A percentile compares a stretch with the other conserved stretches of the same genome.
These are phyloP conservation scores for Petroica traversi DNA, from an alignment of 2,113 vertebrate species.

Conservation along the genomic window DNA sequence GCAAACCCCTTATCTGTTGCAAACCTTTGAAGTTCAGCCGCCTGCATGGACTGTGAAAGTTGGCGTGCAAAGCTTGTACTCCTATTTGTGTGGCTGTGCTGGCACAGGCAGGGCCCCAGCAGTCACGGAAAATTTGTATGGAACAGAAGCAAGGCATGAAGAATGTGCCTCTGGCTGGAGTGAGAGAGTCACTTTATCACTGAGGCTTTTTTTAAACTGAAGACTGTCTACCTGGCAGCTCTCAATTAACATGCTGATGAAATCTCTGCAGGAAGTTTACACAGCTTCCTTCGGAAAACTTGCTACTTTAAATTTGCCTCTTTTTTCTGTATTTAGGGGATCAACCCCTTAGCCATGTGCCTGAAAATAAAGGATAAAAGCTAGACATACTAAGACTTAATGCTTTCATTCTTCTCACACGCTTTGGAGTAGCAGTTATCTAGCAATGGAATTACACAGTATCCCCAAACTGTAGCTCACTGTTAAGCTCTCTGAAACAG, in stretches of 20 bases:
- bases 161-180: not conserved
- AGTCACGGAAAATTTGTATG: not conserved
- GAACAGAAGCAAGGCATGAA: not conserved
- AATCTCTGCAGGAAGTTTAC: not conserved
- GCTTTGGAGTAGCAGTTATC: not conserved
- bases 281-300: not conserved
- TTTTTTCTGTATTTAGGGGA: not conserved
- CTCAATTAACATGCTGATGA: not conserved
- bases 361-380: not conserved
- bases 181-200: not conserved
- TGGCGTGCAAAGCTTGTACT: not conserved
- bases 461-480: not conserved
- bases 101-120: not conserved
- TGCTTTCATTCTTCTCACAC: not conserved
- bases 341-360: not conserved
- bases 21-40: not conserved
- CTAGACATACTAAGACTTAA: not conserved
- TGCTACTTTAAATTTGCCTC: not conserved
- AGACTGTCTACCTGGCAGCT: not conserved
- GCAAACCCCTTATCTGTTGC: not conserved
- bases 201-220: not conserved
- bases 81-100: not conserved
- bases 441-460: not conserved
- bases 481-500: constrained; percentile 2
- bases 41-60: not conserved